A percentile compares a stretch with the other conserved stretches of the same genome.
These are phyloP conservation scores for Mormyrus lacerda DNA, from an alignment of 2,113 vertebrate species.

Conservation along the genomic window DNA sequence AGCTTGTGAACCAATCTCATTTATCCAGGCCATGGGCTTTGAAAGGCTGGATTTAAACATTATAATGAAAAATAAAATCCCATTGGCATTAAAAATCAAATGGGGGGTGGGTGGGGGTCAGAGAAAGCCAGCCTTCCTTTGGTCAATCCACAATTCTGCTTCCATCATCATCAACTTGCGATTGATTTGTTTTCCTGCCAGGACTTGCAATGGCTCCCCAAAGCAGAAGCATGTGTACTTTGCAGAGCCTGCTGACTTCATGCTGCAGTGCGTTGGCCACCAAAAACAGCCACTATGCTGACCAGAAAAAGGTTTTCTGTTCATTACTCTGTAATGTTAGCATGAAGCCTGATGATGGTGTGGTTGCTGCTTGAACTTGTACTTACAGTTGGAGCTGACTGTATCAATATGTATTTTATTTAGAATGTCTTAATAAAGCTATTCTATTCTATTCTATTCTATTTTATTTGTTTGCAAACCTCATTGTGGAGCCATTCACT, in stretches of 20 bases:
- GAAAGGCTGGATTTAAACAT: slow-evolving; percentile 47
- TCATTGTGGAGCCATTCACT: neutral
- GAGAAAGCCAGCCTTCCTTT: slow-evolving; percentile 34
- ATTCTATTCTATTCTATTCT: neutral
- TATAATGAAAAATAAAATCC: slow-evolving; percentile 55
- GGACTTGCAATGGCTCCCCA: neutral
- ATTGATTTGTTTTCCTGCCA: slow-evolving; percentile 57
- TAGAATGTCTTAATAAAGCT: neutral
- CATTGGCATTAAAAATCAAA: slow-evolving; percentile 58
- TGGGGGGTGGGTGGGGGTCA: slow-evolving; percentile 39
- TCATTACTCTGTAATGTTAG: neutral
- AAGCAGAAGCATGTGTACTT: neutral
- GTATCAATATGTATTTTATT: neutral
- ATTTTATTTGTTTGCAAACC: neutral
- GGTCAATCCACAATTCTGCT: slow-evolving; percentile 46
- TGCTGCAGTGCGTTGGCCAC: neutral
- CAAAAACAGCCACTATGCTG: neutral
- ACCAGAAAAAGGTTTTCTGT: neutral
- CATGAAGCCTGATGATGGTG: neutral
- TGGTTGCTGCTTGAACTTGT: neutral
- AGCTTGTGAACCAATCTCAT: slow-evolving; percentile 63
- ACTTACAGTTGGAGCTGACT: neutral
- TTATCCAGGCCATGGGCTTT: slow-evolving; percentile 51
- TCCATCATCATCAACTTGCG: slow-evolving; percentile 57
- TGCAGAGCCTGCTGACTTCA: neutral